These are phyloP conservation scores for Leucopsar rothschildi DNA, from an alignment of 2,113 vertebrate species.

Conservation along the genomic window DNA sequence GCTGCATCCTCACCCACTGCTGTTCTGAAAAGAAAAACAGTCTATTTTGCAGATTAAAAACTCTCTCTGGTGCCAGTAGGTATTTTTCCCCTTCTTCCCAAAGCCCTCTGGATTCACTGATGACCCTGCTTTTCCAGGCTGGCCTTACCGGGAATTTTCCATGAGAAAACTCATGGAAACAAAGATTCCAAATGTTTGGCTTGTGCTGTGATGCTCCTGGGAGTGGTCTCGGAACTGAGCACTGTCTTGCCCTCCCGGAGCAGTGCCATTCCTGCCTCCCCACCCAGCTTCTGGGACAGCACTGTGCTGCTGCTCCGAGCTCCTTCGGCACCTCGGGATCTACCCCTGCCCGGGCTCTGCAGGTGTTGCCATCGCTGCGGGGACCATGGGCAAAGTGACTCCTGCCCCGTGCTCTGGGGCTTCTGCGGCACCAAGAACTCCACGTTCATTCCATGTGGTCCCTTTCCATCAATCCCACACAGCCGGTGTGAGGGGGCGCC, in stretches of 20 bases:
- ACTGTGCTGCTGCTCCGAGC: fast-evolving
- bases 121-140: neutral
- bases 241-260: neutral
- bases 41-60: neutral
- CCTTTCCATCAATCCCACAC: neutral
- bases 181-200: neutral
- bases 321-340: fast-evolving
- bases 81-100: neutral
- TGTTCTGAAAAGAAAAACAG: neutral
- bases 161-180: neutral
- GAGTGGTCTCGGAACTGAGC: neutral
- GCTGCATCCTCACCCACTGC: neutral
- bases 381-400: fast-evolving
- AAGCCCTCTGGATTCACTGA: neutral
- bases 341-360: neutral
- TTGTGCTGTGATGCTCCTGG: neutral
- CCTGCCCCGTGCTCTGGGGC: neutral
- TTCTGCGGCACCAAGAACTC: neutral
- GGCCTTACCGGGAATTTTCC: neutral
- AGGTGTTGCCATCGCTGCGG: fast-evolving
- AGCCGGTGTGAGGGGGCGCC: neutral
- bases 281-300: neutral
- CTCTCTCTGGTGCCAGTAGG: neutral
- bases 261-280: neutral
- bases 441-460: fast-evolving